These are phyloP conservation scores for Acanthosepion esculentum DNA, from an alignment of 2,888 invertebrate species.

Conservation along the genomic window DNA sequence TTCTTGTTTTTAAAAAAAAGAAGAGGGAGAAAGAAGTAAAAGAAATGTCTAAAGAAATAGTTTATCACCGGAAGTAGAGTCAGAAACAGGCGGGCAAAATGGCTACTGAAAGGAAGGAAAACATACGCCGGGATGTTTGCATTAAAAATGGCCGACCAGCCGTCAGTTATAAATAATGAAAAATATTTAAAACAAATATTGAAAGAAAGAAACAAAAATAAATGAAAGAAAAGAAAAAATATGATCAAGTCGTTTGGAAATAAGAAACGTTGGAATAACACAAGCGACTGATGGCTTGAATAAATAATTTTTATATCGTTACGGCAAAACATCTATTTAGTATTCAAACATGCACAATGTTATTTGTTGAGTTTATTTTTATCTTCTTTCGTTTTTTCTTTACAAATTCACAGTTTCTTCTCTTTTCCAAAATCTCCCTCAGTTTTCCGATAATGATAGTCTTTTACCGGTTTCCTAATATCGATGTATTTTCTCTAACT, in stretches of 20 bases:
- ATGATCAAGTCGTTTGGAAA: slow-evolving; percentile 21
- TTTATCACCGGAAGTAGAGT: slow-evolving; percentile 11
- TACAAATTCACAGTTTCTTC: not conserved
- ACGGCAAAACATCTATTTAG: slow-evolving; percentile 33
- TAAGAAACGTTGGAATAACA: not conserved
- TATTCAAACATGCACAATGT: not conserved
- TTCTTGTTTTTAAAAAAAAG: not conserved
- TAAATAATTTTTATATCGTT: not conserved
- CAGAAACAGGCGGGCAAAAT: not conserved
- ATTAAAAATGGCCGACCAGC: slow-evolving; percentile 33
- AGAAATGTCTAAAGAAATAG: not conserved
- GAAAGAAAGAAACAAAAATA: not conserved
- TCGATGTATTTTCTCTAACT: not conserved
- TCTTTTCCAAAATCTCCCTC: not conserved
- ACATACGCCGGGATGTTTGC: slow-evolving; percentile 33
- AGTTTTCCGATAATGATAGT: not conserved
- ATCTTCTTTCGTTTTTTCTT: not conserved
- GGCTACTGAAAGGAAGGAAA: slow-evolving; percentile 18
- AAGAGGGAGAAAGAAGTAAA: not conserved
- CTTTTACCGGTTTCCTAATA: not conserved
- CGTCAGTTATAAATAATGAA: slow-evolving; percentile 8
- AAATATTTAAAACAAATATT: not conserved
- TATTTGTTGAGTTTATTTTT: not conserved
- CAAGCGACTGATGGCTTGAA: slow-evolving; percentile 12
- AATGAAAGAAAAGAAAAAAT: not conserved